These are phyloP conservation scores for Globicephala melas DNA, from an alignment of 2,113 vertebrate genomes.

Conservation along the genomic window DNA sequence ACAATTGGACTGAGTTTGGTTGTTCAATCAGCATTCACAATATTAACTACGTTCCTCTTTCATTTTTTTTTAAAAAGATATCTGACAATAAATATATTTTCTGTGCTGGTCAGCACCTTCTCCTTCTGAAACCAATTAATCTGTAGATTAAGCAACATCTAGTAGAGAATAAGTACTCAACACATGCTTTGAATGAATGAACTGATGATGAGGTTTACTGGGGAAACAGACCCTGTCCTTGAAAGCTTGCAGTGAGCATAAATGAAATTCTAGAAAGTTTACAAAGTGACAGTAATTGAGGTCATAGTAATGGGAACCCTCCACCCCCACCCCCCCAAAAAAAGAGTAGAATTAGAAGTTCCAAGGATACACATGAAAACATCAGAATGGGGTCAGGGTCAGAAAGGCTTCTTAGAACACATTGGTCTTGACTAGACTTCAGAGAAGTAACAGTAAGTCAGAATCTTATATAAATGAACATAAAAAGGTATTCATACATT, in stretches of 20 bases:
- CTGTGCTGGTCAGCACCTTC: neutral
- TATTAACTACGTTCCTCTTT: neutral
- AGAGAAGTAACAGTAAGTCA: neutral
- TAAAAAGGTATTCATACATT: neutral
- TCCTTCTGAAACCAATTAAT: neutral
- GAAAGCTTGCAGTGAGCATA: neutral
- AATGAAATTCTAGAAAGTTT: neutral
- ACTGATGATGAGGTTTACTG: neutral
- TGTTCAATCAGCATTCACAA: conserved; percentile 31
- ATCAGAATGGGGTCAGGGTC: neutral
- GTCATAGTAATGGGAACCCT: neutral
- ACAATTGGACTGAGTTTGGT: conserved; percentile 23
- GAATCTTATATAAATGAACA: neutral
- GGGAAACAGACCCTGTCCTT: neutral
- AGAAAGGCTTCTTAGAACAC: neutral
- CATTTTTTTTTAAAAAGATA: neutral
- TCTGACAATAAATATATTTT: conserved; percentile 5
- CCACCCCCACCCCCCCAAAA: neutral
- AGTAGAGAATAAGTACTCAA: neutral
- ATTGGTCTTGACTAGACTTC: neutral
- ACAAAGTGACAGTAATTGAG: neutral
- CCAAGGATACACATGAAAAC: neutral
- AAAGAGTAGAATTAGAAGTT: neutral
- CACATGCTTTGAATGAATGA: neutral
- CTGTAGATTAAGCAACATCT: neutral